Base-by-base conservation (phyloP, 2,888 invertebrate genomes). In the Chironomus riparius region DNA sequence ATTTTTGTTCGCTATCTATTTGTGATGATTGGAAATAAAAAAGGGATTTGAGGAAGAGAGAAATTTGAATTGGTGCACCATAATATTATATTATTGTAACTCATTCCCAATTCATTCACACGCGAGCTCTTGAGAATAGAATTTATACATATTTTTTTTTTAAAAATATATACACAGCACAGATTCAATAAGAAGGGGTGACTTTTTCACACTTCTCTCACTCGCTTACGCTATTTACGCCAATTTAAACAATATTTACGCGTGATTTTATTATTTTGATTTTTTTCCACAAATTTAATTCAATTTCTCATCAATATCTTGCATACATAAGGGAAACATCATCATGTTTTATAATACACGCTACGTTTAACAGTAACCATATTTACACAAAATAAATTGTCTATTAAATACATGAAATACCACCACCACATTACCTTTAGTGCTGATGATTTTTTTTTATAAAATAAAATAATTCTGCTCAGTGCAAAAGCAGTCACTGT, bases 331-430 rank as follows among this genome's bases (percentile, higher is more conserved):
- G n/a, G 56, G 56, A 56, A 56, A 56, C 7, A 38, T 38, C 38
- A 38, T 38, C 38, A 38, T 38, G 38, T 38, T 38, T 10, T 10
- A 38, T 38, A 38, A 38, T 69, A n/a, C 12, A n/a, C 22, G 47
- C 28, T 69, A 68, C 68, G 68, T 68, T 72, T 38, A 62, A 74
- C 18, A 18, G 74, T 74, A 74, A 74, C 74, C 74, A 68, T 74
- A 74, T 74, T 74, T 74, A 74, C 74, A 74, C 74, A 74, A 74
- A 74, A 74, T 74, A 74, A 74, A 74, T 74, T 74, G 74, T 74
- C 74, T 74, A 61, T 74, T 74, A 72, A 72, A 56, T 56, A 56
- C 56, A 18, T 56, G n/a, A 18, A 15, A 15, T 5, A 65, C 65
- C 56, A 18, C n/a, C 56, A 65, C 22, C 65, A 24, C 22, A n/a